Evolutionary conservation across 2,888 invertebrate species (phyloP).

Genomic region (Plagiodera versicolora): DNA sequence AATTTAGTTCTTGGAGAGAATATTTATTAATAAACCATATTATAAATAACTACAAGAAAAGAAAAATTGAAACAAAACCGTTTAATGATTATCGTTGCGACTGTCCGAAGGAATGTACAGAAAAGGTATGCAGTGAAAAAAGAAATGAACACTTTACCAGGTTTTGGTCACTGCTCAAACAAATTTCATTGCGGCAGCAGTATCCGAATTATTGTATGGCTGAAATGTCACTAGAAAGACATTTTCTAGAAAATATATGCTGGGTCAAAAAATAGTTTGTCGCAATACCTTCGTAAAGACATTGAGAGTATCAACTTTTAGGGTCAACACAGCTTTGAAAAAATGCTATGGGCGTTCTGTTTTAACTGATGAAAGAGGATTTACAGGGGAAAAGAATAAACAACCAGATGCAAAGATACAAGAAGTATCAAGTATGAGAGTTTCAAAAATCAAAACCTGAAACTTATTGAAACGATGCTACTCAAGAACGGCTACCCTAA

Average conservation of each 20-base stretch:
- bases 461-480: no score
- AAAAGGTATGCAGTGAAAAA: constrained; percentile 18
- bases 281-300: constrained; percentile 24
- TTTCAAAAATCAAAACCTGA: no score
- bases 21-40: no score
- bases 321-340: constrained; percentile 29
- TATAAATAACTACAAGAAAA: no score
- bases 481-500: no score
- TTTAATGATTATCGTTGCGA: no score
- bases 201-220: constrained; percentile 22
- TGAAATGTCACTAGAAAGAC: no score
- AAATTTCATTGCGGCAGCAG: constrained; percentile 28
- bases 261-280: constrained; percentile 18
- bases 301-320: constrained; percentile 19
- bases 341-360: constrained; percentile 23
- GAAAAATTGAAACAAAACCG: no score
- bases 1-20: background rate
- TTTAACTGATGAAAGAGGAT: constrained; percentile 25
- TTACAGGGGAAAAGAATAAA: constrained; percentile 25
- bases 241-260: no score
- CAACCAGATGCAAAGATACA: constrained; percentile 8
- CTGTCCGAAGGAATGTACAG: no score
- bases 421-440: no score
- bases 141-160: constrained; percentile 25
- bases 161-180: constrained; percentile 32